Evolutionary conservation across 2,888 invertebrate genomes (phyloP), one percentile per base, ranked within the genome.

Genomic region (Hypercompe scribonia): DNA sequence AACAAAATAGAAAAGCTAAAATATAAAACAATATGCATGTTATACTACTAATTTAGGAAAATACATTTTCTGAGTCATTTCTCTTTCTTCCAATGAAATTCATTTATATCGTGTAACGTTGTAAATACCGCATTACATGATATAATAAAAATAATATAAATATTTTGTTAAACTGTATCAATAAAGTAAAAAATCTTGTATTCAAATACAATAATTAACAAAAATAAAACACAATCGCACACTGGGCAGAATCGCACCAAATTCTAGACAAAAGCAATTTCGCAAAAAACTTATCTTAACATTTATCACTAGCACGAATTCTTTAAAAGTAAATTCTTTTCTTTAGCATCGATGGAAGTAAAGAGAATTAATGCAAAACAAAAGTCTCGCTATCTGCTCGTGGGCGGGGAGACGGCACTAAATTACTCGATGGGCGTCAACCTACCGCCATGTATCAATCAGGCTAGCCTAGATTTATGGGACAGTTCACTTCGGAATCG

Each of bases 391-490:
- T 93, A 95, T 94, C 95, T 91, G 94, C 90, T 90, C 95, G 96
- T 95, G 97, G 96, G 96, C 94, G 95, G 93, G 93, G 90, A 95
- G 96, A 91, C 96, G 96, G 96, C 96, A 96, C 95, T 96, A 96
- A 96, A 96, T 96, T 96, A 96, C 96, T 93, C 94, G 94, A 96
- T 96, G 96, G 96, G 96, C 96, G 96, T 96, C 96, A 96, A 95
- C 96, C 94, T 90, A 92, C 94, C 94, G 95, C 95, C 95, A 94
- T 96, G 96, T 96, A 96, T 96, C 96, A 95, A 96, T 96, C 96
- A 96, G 95, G 86, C 82, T 79, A 86, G 84, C 81, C 85, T 85
- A 89, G 93, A 96, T 96, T 96, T 96, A 96, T 95, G 95, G 92
- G 95, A 94, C 95, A 95, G 94, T 89, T 90, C 93, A 92, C 95